Evolutionary conservation across 2,888 invertebrate species (phyloP).

Genomic region (Lymantria monacha): DNA sequence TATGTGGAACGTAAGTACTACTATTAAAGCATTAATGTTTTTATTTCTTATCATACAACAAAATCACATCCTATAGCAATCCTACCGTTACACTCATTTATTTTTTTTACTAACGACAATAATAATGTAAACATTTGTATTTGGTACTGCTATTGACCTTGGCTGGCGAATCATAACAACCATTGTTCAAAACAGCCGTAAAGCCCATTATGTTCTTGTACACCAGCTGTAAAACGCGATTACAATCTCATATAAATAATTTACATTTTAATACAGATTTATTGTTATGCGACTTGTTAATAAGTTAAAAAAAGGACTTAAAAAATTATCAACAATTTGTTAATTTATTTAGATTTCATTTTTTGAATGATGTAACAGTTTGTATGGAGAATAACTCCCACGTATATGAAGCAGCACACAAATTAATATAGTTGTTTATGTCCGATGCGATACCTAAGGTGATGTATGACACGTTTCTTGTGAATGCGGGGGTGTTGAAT

Average conservation of each 20-base stretch:
- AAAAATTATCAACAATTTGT: conserved; percentile 30
- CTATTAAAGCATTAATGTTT: too few species aligned
- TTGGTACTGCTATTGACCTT: conserved; percentile 39
- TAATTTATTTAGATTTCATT: conserved; percentile 41
- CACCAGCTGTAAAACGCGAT: conserved; percentile 50
- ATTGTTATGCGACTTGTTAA: conserved; percentile 40
- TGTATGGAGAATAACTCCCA: conserved; percentile 18
- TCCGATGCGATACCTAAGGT: conserved; percentile 1
- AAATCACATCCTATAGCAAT: conserved; percentile 1
- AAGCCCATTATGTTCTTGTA: conserved; percentile 45
- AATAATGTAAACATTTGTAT: conserved; percentile 7
- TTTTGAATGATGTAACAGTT: conserved; percentile 37
- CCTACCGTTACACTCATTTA: not conserved
- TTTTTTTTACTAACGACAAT: not conserved
- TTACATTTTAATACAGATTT: conserved; percentile 49
- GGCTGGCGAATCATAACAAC: conserved; percentile 41
- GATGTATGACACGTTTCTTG: too few species aligned
- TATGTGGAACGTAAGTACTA: too few species aligned
- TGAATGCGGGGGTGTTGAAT: too few species aligned
- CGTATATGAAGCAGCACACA: conserved; percentile 13
- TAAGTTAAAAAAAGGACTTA: conserved; percentile 34
- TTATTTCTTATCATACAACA: not conserved
- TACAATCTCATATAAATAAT: conserved; percentile 50
- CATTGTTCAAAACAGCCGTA: conserved; percentile 55
- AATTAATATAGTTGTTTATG: conserved; percentile 15